Conservation (phyloP, 2,113 vertebrate species). For the Xiphophorus couchianus region DNA sequence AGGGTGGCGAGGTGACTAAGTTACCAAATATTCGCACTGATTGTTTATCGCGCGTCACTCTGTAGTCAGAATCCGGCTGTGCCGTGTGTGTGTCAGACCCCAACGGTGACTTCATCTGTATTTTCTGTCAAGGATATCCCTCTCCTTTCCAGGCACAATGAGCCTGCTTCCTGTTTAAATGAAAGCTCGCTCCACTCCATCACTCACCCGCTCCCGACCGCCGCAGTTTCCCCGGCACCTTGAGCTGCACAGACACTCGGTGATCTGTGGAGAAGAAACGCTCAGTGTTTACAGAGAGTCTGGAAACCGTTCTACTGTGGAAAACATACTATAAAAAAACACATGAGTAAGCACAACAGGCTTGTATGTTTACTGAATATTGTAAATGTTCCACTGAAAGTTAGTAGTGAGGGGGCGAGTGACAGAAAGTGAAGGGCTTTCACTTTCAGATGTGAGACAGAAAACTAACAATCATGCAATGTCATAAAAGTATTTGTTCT, state of each 20-base stretch:
- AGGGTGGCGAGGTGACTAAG: slow-evolving; percentile 35
- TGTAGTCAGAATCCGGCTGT: slow-evolving; percentile 14
- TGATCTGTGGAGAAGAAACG: not conserved
- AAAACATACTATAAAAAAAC: not conserved
- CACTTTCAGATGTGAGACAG: slow-evolving; percentile 5
- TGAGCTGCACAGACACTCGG: not conserved
- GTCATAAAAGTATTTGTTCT: not conserved
- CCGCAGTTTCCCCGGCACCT: slow-evolving; percentile 40
- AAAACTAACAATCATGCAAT: not conserved
- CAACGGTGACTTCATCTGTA: slow-evolving; percentile 76
- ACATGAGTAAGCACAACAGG: not conserved
- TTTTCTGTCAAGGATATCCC: slow-evolving; percentile 82
- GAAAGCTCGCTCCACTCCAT: slow-evolving; percentile 44
- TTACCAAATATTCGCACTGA: slow-evolving; percentile 11
- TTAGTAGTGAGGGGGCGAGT: not conserved
- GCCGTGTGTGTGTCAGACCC: slow-evolving; percentile 44
- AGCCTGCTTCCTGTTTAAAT: slow-evolving; percentile 81
- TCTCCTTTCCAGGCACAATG: slow-evolving; percentile 80
- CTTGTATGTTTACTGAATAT: not conserved
- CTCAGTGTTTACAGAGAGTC: not conserved
- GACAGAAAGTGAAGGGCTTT: slow-evolving; percentile 10
- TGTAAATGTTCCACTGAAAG: not conserved
- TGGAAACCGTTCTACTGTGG: not conserved
- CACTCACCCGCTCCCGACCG: slow-evolving; percentile 23
- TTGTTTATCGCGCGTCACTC: slow-evolving; percentile 43